Conservation (phyloP, 2,888 invertebrate genomes). For the Tipula lateralis region DNA sequence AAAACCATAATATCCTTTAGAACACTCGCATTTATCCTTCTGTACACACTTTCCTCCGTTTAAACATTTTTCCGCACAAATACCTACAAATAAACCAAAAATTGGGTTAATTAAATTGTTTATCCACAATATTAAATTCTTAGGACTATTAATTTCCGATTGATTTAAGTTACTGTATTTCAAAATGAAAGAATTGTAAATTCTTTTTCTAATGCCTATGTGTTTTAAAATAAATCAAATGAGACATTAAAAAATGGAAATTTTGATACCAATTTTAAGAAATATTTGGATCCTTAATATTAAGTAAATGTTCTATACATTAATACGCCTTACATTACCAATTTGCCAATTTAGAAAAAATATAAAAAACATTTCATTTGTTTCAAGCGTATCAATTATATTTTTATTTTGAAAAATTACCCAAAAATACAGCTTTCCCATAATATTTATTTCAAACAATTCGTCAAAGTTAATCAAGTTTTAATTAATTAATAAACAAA, state of each 20-base stretch:
- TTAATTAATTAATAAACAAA: neutral
- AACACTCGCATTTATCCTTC: conserved; percentile 88
- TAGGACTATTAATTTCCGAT: too few species aligned
- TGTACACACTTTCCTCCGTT: conserved; percentile 94
- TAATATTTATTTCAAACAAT: neutral
- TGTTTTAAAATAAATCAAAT: too few species aligned
- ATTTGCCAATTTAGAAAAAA: neutral
- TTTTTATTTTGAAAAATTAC: neutral
- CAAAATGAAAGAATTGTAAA: too few species aligned
- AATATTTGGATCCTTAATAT: too few species aligned
- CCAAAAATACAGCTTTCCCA: neutral
- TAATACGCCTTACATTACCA: neutral
- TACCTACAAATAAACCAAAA: conserved; percentile 58
- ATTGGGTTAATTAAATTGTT: too few species aligned
- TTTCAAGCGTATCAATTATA: neutral
- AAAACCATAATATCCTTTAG: conserved; percentile 84
- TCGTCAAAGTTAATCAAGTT: neutral
- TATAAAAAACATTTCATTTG: neutral
- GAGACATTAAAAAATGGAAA: too few species aligned
- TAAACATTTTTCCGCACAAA: conserved; percentile 83
- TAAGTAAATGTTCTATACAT: too few species aligned
- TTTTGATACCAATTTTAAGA: too few species aligned
- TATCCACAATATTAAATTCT: too few species aligned
- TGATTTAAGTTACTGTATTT: too few species aligned
- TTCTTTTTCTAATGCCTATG: too few species aligned